Evolutionary conservation across 92 coral and sea anemone genomes (phyloP), one percentile per base, ranked within the genome.

Genomic region (Palythoa grandis): DNA sequence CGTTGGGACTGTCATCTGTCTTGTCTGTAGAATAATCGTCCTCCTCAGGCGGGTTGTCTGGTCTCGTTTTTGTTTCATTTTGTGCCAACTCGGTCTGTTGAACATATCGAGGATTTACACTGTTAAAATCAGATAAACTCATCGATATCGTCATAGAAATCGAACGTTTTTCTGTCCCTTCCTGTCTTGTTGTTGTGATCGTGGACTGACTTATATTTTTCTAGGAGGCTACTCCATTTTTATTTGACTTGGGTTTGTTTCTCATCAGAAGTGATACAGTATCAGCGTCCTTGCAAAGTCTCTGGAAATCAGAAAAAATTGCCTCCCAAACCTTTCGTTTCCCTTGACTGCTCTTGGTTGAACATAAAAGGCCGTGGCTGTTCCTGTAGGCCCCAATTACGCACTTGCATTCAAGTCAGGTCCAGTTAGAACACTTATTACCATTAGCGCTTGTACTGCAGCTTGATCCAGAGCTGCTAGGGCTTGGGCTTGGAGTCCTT

Each of bases 151-250:
- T 88, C 88, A 77, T 67, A 83, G 72, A 82, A 82, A 24, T 84
- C 61, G 60, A 88, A 88, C 53, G 88, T 84, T 77, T 88, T 84
- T 78, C 72, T 70, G 57, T 77, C 86, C 83, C 91, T 53, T 74
- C 88, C 91, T 63, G 74, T 88, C 74, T 69, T 69, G 29, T 74
- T 88, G 87, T 88, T 88, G 91, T 88, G 84, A 69, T 88, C 88
- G 61, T 78, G 56, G 68, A 83, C 74, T 14, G 72, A 58, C 72
- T 88, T 88, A 83, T 88, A 88, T 83, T 77, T 82, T 48, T 83
- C 91, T 77, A 83, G 77, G 70, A 88, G 77, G 53, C 84, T 70
- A 70, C 74, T 57, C 85, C 91, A 88, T 63, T 88, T 83, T 63
- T 87, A 88, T 74, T 87, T 84, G 23, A 88, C 63, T 80, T 88